Percentiles rank a stretch among this genome's conserved stretches.
These are phyloP conservation scores for Myotis findleyi DNA, from an alignment of 2,797 vertebrate genomes.

Conservation along the genomic window DNA sequence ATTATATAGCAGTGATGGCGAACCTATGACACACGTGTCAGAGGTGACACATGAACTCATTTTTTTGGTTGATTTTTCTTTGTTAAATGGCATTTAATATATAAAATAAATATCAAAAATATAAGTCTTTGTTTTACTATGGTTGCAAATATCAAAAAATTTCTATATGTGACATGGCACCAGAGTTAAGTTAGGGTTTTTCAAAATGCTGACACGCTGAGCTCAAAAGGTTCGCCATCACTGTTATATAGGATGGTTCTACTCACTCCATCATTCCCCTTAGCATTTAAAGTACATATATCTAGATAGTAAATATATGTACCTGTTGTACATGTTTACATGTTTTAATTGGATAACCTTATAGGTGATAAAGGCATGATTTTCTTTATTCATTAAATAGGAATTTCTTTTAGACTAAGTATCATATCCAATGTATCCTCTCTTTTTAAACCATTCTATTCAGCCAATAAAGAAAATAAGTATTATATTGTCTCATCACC, in stretches of 20 bases:
- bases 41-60: too few species aligned
- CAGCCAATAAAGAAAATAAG: background rate
- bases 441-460: background rate
- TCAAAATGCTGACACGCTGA: too few species aligned
- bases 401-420: background rate
- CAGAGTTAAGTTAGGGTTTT: too few species aligned
- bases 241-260: background rate
- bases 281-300: background rate
- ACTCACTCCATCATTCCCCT: background rate
- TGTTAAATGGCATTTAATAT: too few species aligned
- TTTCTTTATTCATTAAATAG: background rate
- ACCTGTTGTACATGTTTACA: background rate
- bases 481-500: background rate
- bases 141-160: too few species aligned
- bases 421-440: background rate
- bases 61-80: too few species aligned
- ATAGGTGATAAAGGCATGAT: background rate
- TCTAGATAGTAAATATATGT: background rate
- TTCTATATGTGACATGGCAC: too few species aligned
- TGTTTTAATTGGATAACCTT: background rate
- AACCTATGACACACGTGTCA: too few species aligned
- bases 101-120: too few species aligned
- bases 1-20: too few species aligned
- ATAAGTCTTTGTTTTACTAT: too few species aligned
- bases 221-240: too few species aligned